Percentiles rank a stretch among this genome's conserved stretches.
phyloP scores from a whole-genome alignment of 2,888 invertebrate species.

The Drepana falcataria region DNA sequence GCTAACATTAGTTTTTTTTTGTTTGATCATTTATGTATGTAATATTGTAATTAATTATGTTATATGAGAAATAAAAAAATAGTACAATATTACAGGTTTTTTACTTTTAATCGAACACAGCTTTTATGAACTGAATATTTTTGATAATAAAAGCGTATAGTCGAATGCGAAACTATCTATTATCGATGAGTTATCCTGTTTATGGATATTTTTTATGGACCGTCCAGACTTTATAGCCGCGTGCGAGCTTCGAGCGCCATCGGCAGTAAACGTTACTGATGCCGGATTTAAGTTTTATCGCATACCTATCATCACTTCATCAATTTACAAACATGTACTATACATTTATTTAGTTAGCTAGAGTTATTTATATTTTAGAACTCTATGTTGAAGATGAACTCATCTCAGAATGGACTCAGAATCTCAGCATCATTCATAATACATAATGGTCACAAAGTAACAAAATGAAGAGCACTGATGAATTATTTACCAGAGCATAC shows the following conservation, averaged over 20 bases:
- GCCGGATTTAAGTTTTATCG: constrained; percentile 22
- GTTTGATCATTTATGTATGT: too few species aligned
- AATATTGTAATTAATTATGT: too few species aligned
- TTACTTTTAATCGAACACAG: not conserved
- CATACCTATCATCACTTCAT: constrained; percentile 12
- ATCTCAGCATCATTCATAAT: too few species aligned
- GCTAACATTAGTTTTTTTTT: too few species aligned
- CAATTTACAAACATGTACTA: constrained; percentile 3
- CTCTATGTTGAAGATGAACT: too few species aligned
- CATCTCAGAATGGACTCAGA: too few species aligned
- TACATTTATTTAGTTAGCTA: not conserved
- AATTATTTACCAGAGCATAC: too few species aligned
- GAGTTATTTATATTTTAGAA: too few species aligned
- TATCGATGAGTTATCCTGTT: constrained; percentile 41
- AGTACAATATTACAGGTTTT: not conserved
- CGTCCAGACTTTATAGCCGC: constrained; percentile 39
- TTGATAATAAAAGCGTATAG: constrained; percentile 34
- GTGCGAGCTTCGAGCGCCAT: constrained; percentile 24
- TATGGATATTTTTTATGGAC: constrained; percentile 43
- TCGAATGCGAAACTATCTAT: constrained; percentile 26
- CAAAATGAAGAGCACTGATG: too few species aligned
- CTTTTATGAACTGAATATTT: constrained; percentile 12
- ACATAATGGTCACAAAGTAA: too few species aligned
- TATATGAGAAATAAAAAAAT: not conserved
- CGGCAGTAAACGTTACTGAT: constrained; percentile 39